Base-by-base conservation (phyloP, 2,888 invertebrate genomes). In the Clunio marinus region DNA sequence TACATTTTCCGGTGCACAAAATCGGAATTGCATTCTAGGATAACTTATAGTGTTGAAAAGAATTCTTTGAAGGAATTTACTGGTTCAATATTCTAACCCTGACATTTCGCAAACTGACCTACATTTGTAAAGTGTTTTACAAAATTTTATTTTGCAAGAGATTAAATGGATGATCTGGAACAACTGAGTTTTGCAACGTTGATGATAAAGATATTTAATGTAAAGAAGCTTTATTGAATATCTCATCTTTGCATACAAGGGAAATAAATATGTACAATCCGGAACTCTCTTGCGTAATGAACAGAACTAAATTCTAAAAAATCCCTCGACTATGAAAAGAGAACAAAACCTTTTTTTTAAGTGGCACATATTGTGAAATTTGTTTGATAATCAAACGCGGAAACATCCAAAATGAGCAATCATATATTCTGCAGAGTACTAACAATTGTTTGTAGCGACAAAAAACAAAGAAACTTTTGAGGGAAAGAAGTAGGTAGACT, bases 71-170 rank as follows among this genome's bases (percentile, higher is more conserved):
- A 3, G 20, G 13, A n/a, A 27, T 22, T 7, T 10, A 57, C 4
- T 8, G 7, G 51, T 51, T 51, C 51, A 51, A 51, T 35, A 51
- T 32, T 55, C 22, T 55, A 35, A 55, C 66, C 66, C 66, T 66
- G 66, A 66, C 66, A 66, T 46, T 65, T 65, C 27, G 45, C 41
- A 25, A 51, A 10, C 35, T 66, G 66, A 66, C 66, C 66, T 66
- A 66, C 66, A 55, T 66, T 55, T 15, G 25, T 20, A 10, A 17
- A 17, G 2, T 17, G 2, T 51, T 27, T 27, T 27, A 15, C 25
- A 57, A 3, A 57, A 51, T 51, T 57, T 57, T 20, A 8, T 15
- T 57, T 25, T 57, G 25, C 25, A 25, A 27, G 57, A 57, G 25
- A 57, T 57, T 5, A 57, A 55, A 25, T 10, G 32, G 10, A 32